Conservation (phyloP, 1,140 invertebrate species). For the Phthorimaea operculella region DNA sequence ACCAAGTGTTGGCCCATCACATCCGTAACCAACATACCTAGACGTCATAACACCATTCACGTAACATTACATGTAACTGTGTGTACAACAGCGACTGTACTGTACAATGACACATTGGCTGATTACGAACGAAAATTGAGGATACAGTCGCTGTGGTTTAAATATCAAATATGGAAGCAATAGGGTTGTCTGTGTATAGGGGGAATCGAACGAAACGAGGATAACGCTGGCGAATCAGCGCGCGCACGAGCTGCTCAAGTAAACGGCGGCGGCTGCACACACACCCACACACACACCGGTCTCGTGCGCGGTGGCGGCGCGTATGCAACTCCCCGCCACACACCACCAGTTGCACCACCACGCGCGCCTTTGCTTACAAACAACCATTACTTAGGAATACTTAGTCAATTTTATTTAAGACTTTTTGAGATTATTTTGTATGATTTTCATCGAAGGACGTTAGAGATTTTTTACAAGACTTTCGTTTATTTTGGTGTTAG, state of each 20-base stretch:
- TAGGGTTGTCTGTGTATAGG: conserved; percentile 65
- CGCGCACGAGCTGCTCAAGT: conserved; percentile 86
- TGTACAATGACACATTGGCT: conserved; percentile 1
- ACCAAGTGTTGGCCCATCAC: conserved; percentile 24
- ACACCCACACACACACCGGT: conserved; percentile 37
- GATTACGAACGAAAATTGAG: background rate
- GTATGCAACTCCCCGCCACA: background rate
- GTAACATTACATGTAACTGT: conserved; percentile 22
- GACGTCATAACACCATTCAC: conserved; percentile 41
- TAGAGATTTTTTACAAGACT: too few species aligned
- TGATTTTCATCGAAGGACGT: too few species aligned
- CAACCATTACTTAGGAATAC: background rate
- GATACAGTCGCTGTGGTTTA: conserved; percentile 32
- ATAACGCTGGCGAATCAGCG: conserved; percentile 87
- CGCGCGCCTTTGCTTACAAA: background rate
- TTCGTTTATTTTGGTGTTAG: background rate
- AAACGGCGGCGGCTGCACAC: conserved; percentile 58
- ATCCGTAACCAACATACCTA: conserved; percentile 37
- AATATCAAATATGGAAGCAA: conserved; percentile 38
- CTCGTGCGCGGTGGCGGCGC: conserved; percentile 35
- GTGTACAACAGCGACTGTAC: conserved; percentile 32
- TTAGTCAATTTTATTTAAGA: too few species aligned
- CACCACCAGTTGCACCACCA: conserved; percentile 2
- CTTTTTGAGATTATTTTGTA: too few species aligned
- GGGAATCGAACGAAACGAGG: conserved; percentile 80